phyloP scores from a whole-genome alignment of 2,113 vertebrate genomes.

The Myrmecophaga tridactyla region DNA sequence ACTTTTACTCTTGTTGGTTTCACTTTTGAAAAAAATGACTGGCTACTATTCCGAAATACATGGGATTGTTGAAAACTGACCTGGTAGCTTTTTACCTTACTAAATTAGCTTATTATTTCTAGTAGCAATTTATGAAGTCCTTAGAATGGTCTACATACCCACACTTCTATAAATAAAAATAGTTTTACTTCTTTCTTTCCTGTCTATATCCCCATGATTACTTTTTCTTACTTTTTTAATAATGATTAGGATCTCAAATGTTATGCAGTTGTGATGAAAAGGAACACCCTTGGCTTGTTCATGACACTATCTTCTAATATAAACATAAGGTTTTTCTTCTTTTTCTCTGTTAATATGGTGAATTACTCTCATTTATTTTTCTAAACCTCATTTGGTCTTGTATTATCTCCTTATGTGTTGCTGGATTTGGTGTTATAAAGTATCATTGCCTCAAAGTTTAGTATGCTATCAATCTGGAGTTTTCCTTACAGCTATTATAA shows the following conservation, averaged over 20 bases:
- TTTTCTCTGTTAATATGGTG: not conserved
- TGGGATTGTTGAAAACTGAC: not conserved
- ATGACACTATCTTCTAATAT: not conserved
- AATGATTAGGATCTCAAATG: not conserved
- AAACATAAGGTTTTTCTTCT: not conserved
- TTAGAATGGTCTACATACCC: not conserved
- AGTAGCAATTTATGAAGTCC: not conserved
- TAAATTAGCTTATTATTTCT: not conserved
- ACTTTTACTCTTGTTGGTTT: not conserved
- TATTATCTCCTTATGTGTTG: not conserved
- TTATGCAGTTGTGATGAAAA: not conserved
- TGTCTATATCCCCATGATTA: not conserved
- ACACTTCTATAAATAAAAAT: not conserved
- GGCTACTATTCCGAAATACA: not conserved
- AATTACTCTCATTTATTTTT: not conserved
- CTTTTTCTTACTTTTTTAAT: not conserved
- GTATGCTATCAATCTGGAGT: not conserved
- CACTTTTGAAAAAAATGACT: not conserved
- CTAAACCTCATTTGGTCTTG: not conserved
- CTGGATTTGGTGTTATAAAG: not conserved
- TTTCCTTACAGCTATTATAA: not conserved
- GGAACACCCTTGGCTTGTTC: not conserved
- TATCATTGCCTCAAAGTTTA: not conserved
- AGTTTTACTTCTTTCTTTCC: not conserved
- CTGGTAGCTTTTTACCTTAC: not conserved